Evolutionary conservation across 2,113 vertebrate species (phyloP).

Genomic region (Alectura lathami): DNA sequence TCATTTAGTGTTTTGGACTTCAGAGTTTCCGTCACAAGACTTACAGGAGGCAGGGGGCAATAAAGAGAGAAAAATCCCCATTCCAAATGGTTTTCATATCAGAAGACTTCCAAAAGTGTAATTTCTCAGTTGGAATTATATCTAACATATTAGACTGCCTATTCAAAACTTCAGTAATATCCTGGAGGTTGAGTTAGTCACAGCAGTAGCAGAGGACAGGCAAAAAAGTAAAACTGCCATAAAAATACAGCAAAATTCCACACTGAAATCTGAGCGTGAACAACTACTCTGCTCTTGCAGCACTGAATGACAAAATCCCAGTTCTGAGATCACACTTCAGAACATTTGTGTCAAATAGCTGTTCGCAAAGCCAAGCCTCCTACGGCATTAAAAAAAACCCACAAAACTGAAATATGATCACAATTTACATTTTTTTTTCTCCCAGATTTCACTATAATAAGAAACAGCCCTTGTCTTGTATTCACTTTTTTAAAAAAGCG

Average conservation of each 20-base stretch:
- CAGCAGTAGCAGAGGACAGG: rapidly evolving
- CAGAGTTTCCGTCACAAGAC: rapidly evolving
- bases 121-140: not conserved
- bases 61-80: not conserved
- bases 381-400: not conserved
- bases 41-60: not conserved
- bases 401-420: not conserved
- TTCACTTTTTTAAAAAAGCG: not conserved
- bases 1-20: not conserved
- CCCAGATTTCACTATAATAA: not conserved
- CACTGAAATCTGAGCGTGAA: not conserved
- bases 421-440: not conserved
- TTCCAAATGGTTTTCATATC: rapidly evolving
- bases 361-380: not conserved
- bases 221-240: not conserved
- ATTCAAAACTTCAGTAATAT: not conserved
- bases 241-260: not conserved
- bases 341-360: not conserved
- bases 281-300: not conserved
- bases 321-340: not conserved
- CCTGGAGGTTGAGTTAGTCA: not conserved
- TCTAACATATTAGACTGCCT: not conserved
- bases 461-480: not conserved
- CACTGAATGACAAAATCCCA: not conserved
- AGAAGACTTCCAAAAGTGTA: not conserved